Evolutionary conservation across 1,140 invertebrate species (phyloP).

Genomic region (Drosophila varians): DNA sequence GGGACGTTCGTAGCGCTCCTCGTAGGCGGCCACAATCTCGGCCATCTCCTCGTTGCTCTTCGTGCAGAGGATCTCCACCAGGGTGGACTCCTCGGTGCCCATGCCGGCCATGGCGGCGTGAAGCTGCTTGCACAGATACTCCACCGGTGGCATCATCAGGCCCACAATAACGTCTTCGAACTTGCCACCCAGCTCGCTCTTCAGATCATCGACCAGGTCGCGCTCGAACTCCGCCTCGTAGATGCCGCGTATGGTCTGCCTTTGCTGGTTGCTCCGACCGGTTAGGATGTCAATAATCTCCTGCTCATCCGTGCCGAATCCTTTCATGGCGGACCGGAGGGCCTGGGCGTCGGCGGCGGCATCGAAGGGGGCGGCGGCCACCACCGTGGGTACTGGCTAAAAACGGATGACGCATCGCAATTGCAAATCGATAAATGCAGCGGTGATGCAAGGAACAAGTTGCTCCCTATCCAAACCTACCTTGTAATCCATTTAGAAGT

Average conservation of each 20-base stretch:
- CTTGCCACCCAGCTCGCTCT: conserved; percentile 90
- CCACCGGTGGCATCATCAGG: conserved; percentile 87
- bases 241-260: conserved; percentile 87
- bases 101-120: conserved; percentile 88
- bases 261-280: conserved; percentile 87
- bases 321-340: conserved; percentile 90
- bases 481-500: conserved; percentile 56
- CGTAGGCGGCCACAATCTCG: conserved; percentile 87
- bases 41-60: conserved; percentile 88
- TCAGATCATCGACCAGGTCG: conserved; percentile 90
- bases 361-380: conserved; percentile 86
- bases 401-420: conserved; percentile 33
- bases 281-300: conserved; percentile 90
- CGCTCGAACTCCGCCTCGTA: conserved; percentile 91
- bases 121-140: conserved; percentile 89
- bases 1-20: conserved; percentile 88
- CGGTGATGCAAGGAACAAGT: neutral
- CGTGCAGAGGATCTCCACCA: conserved; percentile 90
- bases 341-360: conserved; percentile 88
- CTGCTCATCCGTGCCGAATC: conserved; percentile 91
- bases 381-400: conserved; percentile 87
- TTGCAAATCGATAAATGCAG: conserved; percentile 46
- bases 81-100: conserved; percentile 86
- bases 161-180: conserved; percentile 91
- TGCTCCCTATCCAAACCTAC: conserved; percentile 26